Conservation (phyloP, 1,140 invertebrate genomes). For the Drosophila ficusphila region DNA sequence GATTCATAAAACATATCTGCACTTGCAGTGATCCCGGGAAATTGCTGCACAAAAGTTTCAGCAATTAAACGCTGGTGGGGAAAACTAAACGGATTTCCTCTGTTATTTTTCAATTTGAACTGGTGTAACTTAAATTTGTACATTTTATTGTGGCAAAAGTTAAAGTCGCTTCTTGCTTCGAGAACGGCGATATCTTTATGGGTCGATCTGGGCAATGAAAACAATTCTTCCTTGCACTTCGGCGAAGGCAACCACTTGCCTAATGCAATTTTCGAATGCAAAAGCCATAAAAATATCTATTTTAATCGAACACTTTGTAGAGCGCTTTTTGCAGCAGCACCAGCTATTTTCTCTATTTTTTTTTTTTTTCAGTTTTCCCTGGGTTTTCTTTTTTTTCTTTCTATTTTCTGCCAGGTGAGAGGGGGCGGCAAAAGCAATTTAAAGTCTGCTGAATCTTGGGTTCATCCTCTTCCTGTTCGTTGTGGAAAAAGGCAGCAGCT, state of each 20-base stretch:
- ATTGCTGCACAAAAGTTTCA: background rate
- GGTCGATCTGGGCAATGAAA: conserved; percentile 24
- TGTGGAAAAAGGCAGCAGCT: conserved; percentile 9
- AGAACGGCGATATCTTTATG: conserved; percentile 14
- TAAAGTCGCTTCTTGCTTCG: no score
- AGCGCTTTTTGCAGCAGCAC: conserved; percentile 10
- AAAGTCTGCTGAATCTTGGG: conserved; percentile 44
- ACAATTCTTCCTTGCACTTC: conserved; percentile 7
- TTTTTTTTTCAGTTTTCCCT: no score
- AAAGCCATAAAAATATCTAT: conserved; percentile 62
- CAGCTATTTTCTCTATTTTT: conserved; percentile 9
- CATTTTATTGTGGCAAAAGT: background rate
- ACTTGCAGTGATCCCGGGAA: background rate
- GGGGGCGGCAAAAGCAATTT: conserved; percentile 45
- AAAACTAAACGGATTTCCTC: no score
- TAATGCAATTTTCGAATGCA: conserved; percentile 58
- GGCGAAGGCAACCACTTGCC: conserved; percentile 25
- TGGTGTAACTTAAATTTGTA: background rate
- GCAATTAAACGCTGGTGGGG: background rate
- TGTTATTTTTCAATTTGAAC: no score
- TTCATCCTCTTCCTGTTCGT: conserved; percentile 28
- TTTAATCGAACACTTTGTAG: conserved; percentile 58
- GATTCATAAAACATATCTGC: conserved; percentile 2
- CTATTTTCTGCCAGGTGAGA: conserved; percentile 15
- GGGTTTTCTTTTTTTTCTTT: background rate